Evolutionary conservation across 2,113 vertebrate genomes (phyloP).

Genomic region (Apeltes quadracus): DNA sequence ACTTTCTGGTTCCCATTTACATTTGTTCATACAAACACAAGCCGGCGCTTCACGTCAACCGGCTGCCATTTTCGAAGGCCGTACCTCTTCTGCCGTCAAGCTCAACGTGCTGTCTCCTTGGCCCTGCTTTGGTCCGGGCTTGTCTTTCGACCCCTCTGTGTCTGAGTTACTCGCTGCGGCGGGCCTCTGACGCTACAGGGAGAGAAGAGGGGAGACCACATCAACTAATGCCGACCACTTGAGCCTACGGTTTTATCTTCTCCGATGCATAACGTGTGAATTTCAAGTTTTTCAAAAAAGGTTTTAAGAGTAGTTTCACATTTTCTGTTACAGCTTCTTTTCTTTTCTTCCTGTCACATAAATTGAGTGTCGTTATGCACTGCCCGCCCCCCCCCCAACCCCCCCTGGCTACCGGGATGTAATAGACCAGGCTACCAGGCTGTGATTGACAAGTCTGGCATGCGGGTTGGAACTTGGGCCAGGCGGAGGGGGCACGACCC

Average conservation of each 20-base stretch:
- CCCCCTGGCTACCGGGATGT: slow-evolving; percentile 56
- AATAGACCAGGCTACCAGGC: slow-evolving; percentile 68
- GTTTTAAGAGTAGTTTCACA: neutral
- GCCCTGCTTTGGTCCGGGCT: slow-evolving; percentile 73
- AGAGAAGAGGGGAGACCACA: slow-evolving; percentile 8
- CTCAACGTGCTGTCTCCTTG: slow-evolving; percentile 84
- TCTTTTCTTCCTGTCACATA: slow-evolving; percentile 45
- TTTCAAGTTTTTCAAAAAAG: neutral
- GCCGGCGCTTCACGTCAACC: neutral
- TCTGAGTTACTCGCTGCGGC: slow-evolving; percentile 84
- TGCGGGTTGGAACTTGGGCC: slow-evolving; percentile 52
- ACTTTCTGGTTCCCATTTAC: neutral
- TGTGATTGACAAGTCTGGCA: slow-evolving; percentile 76
- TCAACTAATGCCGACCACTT: neutral
- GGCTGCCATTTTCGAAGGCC: neutral
- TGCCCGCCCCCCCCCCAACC: slow-evolving; percentile 64
- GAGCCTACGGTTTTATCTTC: neutral
- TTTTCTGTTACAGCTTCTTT: neutral
- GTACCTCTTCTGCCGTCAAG: slow-evolving; percentile 91
- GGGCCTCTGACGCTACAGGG: slow-evolving; percentile 80
- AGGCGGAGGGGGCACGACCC: slow-evolving; percentile 62
- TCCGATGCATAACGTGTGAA: neutral
- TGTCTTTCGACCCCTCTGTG: slow-evolving; percentile 81
- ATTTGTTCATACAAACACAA: neutral
- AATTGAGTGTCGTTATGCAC: slow-evolving; percentile 58